Conservation (phyloP, 1,140 invertebrate genomes). For the Pentalonia nigronervosa region DNA sequence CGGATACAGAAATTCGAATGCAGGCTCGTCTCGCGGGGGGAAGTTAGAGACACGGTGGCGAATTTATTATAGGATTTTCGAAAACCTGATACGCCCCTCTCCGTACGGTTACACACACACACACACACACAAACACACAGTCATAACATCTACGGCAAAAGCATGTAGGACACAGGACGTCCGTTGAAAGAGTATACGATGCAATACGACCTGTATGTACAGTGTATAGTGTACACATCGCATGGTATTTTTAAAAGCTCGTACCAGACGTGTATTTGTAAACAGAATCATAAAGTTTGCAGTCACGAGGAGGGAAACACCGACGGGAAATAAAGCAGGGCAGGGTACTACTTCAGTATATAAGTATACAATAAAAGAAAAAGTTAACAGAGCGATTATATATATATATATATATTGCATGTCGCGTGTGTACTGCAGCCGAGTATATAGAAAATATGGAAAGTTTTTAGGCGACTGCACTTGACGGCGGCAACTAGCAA, state of each 20-base stretch:
- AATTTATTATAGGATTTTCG: not conserved
- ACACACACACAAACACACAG: not conserved
- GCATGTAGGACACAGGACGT: not conserved
- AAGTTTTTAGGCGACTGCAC: slow-evolving; percentile 25
- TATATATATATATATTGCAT: not conserved
- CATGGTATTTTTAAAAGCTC: not conserved
- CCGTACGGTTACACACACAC: not conserved
- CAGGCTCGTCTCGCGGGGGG: too few relatives aligned
- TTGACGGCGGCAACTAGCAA: not conserved
- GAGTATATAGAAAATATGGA: slow-evolving; percentile 22
- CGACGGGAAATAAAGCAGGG: not conserved
- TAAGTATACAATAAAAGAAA: not conserved
- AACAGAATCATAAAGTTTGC: slow-evolving; percentile 13
- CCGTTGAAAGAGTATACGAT: not conserved
- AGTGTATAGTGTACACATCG: not conserved
- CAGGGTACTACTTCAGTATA: not conserved
- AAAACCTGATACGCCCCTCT: not conserved
- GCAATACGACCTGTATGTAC: not conserved
- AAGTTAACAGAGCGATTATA: slow-evolving; percentile 6
- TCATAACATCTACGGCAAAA: not conserved
- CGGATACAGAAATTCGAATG: too few relatives aligned
- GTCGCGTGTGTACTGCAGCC: not conserved
- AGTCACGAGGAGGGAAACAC: not conserved
- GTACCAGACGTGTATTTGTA: not conserved
- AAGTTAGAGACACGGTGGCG: not conserved